Percentiles rank a stretch among this genome's conserved stretches.
These are phyloP conservation scores for Helicoverpa armigera DNA, from an alignment of 1,140 invertebrate species.

Conservation along the genomic window DNA sequence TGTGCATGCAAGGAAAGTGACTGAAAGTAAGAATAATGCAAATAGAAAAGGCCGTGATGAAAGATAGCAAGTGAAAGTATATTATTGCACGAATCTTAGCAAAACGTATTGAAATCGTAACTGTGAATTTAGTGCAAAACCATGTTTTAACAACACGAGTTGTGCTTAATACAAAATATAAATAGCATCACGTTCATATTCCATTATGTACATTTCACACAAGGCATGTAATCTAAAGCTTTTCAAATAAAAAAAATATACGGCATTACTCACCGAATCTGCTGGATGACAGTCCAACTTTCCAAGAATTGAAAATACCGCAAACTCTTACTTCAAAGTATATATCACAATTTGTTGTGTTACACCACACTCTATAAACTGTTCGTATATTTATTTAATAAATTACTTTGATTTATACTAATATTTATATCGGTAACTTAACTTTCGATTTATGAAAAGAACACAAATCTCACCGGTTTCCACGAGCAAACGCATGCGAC, in stretches of 20 bases:
- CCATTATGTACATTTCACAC: constrained; percentile 24
- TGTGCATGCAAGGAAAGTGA: background rate
- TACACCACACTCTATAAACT: constrained; percentile 52
- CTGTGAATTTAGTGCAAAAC: background rate
- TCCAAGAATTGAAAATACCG: constrained; percentile 71
- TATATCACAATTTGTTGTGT: constrained; percentile 67
- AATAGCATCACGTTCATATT: constrained; percentile 1
- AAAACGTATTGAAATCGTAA: background rate
- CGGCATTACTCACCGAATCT: constrained; percentile 79
- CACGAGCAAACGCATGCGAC: constrained; percentile 49
- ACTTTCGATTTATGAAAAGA: constrained; percentile 18
- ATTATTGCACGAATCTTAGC: constrained; percentile 27
- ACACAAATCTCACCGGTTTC: constrained; percentile 3
- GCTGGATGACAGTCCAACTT: constrained; percentile 80
- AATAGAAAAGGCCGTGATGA: constrained; percentile 43
- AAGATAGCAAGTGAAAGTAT: constrained; percentile 52
- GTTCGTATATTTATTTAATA: constrained; percentile 33
- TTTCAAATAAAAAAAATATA: constrained; percentile 55
- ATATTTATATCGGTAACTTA: constrained; percentile 42
- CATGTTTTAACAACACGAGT: background rate
- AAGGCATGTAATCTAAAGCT: constrained; percentile 43
- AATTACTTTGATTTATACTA: constrained; percentile 39
- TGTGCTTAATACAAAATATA: background rate
- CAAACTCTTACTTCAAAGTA: constrained; percentile 57
- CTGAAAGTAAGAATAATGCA: constrained; percentile 34